Evolutionary conservation across 2,797 vertebrate genomes (phyloP), one percentile per base, ranked within the genome.

Genomic region (Pachyuromys duprasi): DNA sequence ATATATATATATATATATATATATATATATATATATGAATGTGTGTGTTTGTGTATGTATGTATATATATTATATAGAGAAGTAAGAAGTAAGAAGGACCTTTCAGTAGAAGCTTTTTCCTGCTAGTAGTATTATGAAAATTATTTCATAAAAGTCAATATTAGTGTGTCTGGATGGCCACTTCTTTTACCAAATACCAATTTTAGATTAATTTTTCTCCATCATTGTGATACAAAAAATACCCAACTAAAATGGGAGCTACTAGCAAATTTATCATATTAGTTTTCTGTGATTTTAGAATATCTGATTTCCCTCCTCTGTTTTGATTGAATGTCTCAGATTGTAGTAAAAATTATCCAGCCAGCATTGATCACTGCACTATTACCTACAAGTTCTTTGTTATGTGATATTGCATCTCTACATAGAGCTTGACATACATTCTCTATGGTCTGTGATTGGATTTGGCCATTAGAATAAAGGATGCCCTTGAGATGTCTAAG

Each of bases 91-190:
- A 49, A 49, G 49, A 49, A 49, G 49, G 49, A 49, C 49, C 49
- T 49, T 11, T 8, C 8, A 55, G 8, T 28, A 42, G 60, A 93
- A 87, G 1, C 17, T 62, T 8, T 84, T 1, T 67, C 9, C 13
- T 76, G 17, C 83, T 72, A 75, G 49, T 67, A 67, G 24, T 28
- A 74, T 88, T 42, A n/a, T 62, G 55, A 75, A 92, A 94, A 82
- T 76, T 42, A 88, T 13, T 83, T 94, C 84, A 45, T 53, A 17
- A 89, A 93, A 93, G 33, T 28, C 8, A 86, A 12, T 63, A 17
- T 5, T 76, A 84, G 6, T 4, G 60, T 91, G 28, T 89, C 78
- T 72, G 60, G 91, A 80, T 87, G 72, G 67, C 31, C 65, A 33
- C 24, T 65, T 15, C 1, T 28, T 82, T 62, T 13, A 49, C n/a